phyloP scores from a whole-genome alignment of 2,888 invertebrate species.

The Drosophila multiciliata region DNA sequence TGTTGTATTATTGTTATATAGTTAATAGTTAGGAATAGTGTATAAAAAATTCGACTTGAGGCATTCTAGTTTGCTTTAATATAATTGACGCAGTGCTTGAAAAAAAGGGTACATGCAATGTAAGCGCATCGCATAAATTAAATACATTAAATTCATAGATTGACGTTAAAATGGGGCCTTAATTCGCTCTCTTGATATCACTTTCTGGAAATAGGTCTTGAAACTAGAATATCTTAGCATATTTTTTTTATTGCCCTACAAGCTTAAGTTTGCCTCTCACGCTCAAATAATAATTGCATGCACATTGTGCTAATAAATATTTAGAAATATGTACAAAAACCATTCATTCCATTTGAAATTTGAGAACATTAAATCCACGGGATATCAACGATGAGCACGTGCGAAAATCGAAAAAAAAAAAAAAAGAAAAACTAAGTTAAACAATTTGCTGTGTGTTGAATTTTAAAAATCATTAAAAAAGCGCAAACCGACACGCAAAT shows the following conservation, averaged over 20 bases:
- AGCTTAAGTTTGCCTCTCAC: slow-evolving; percentile 47
- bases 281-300: slow-evolving; percentile 63
- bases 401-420: slow-evolving; percentile 34
- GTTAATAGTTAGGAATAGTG: neutral
- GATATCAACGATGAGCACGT: slow-evolving; percentile 34
- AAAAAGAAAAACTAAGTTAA: slow-evolving; percentile 39
- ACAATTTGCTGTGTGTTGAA: slow-evolving; percentile 23
- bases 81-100: slow-evolving; percentile 16
- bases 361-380: slow-evolving; percentile 24
- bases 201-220: slow-evolving; percentile 29
- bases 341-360: slow-evolving; percentile 65
- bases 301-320: slow-evolving; percentile 67
- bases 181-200: slow-evolving; percentile 24
- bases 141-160: slow-evolving; percentile 43
- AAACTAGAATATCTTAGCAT: slow-evolving; percentile 33
- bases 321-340: slow-evolving; percentile 58
- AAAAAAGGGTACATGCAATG: slow-evolving; percentile 40
- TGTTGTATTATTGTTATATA: neutral
- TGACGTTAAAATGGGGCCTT: slow-evolving; percentile 23
- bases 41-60: neutral
- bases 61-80: slow-evolving; percentile 19
- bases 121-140: slow-evolving; percentile 46
- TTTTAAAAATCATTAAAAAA: slow-evolving; percentile 72
- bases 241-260: slow-evolving; percentile 14
- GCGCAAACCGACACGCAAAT: slow-evolving; percentile 62